Evolutionary conservation across 1,140 invertebrate genomes (phyloP).

Genomic region (Tetramorium alpestre): DNA sequence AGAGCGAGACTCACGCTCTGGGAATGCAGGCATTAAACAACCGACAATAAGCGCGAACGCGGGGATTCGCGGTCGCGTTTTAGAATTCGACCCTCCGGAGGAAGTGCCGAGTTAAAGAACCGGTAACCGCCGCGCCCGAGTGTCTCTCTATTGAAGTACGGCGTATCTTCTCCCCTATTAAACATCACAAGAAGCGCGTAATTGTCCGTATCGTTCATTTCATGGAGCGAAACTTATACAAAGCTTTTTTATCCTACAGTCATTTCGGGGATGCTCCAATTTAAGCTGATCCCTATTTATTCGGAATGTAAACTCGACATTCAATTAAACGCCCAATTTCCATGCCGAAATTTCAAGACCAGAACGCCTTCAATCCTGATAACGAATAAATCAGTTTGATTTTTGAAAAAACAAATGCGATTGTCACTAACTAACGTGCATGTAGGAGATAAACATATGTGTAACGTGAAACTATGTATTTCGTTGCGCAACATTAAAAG

Average conservation of each 20-base stretch:
- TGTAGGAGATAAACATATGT: background rate
- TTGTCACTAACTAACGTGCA: background rate
- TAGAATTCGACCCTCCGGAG: constrained; percentile 30
- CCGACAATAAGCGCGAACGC: constrained; percentile 65
- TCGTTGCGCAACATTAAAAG: background rate
- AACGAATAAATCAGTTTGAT: background rate
- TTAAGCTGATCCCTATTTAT: too few species aligned
- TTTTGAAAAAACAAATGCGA: background rate
- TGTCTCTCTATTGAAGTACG: background rate
- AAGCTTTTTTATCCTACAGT: background rate
- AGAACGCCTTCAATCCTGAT: background rate
- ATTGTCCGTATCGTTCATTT: constrained; percentile 17
- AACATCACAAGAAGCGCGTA: background rate
- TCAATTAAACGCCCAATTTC: background rate
- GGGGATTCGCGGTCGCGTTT: constrained; percentile 45
- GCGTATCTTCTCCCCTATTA: background rate
- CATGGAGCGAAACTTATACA: background rate
- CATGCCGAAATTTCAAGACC: background rate
- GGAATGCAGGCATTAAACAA: constrained; percentile 69
- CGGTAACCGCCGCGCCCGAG: background rate
- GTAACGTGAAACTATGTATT: background rate
- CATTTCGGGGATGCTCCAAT: background rate
- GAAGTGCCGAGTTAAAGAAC: constrained; percentile 50
- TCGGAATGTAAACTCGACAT: background rate
- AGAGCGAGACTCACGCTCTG: constrained; percentile 45